Conservation (phyloP, 2,888 invertebrate genomes). For the Dasysyrphus tricinctus region DNA sequence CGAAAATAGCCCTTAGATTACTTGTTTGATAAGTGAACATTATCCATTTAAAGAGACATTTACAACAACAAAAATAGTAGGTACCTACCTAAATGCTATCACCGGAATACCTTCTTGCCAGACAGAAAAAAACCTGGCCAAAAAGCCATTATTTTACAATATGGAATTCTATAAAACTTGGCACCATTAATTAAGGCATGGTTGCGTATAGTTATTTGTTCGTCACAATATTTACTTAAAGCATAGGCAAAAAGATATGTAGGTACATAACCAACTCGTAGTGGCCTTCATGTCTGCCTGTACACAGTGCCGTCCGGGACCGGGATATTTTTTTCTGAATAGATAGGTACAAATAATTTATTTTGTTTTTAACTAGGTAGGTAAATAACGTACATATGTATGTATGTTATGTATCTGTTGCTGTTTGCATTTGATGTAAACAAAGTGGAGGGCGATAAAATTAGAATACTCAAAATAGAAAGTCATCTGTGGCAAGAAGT, state of each 20-base stretch:
- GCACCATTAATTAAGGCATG: background rate
- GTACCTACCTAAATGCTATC: too few relatives aligned
- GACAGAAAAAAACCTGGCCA: background rate
- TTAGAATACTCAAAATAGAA: constrained; percentile 57
- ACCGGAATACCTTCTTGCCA: background rate
- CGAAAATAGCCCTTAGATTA: too few relatives aligned
- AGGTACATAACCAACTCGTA: background rate
- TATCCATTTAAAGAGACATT: too few relatives aligned
- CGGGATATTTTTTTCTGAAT: constrained; percentile 20
- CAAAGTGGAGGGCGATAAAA: constrained; percentile 29
- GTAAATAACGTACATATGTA: background rate
- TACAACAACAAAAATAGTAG: too few relatives aligned
- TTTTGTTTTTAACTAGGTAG: background rate
- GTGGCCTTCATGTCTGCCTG: constrained; percentile 35
- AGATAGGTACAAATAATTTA: constrained; percentile 18
- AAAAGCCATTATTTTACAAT: too few relatives aligned
- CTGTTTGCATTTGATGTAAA: constrained; percentile 30
- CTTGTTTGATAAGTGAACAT: too few relatives aligned
- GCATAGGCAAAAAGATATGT: background rate
- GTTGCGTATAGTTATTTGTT: background rate
- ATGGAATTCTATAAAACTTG: background rate
- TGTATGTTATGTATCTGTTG: background rate
- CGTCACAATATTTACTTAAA: constrained; percentile 18
- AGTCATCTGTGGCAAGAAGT: constrained; percentile 9
- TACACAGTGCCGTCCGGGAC: constrained; percentile 26